Base-by-base conservation (phyloP, 2,888 invertebrate genomes). In the Gnatocerus cornutus region DNA sequence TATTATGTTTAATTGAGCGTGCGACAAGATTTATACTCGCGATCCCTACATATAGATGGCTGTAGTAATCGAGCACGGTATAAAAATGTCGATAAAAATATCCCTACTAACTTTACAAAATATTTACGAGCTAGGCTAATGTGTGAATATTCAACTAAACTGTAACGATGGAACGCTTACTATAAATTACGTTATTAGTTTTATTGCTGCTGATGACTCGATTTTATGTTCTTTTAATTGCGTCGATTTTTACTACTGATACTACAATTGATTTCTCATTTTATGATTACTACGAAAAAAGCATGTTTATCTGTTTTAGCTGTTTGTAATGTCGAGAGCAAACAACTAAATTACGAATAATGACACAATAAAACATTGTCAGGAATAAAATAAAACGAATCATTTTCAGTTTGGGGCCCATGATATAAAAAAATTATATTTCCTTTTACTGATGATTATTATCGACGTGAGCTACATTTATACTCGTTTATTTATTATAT, bases 1-100 rank as follows among this genome's bases (percentile, higher is more conserved):
- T 82, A 82, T 82, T 82, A 82, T 76, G 82, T 81, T 82, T 83
- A 84, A 83, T 84, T 84, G 83, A 82, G 81, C 83, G 81, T 83
- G 78, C 78, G 81, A 80, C 80, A 81, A 83, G 83, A 83, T 83
- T 83, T 83, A 83, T 83, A 76, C 48, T 69, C 74, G 73, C 74
- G 70, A 73, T 74, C 76, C 77, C 78, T 64, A 69, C 77, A 74
- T 77, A 46, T 46, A 65, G 33, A 65, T 65, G 56, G 37, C 55
- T 14, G 74, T 72, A 74, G 76, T 77, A 78, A 76, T 76, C 72
- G 73, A 61, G 27, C 67, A 55, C 69, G 70, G 62, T 72, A 73
- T 74, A 74, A 76, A 76, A 76, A 76, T 75, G 68, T 68, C 74
- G 68, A 75, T 74, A 75, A 73, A 76, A 74, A 73, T 71, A 66